These are phyloP conservation scores for Paratrypauchen microcephalus DNA, from an alignment of 2,797 vertebrate genomes.

Conservation along the genomic window DNA sequence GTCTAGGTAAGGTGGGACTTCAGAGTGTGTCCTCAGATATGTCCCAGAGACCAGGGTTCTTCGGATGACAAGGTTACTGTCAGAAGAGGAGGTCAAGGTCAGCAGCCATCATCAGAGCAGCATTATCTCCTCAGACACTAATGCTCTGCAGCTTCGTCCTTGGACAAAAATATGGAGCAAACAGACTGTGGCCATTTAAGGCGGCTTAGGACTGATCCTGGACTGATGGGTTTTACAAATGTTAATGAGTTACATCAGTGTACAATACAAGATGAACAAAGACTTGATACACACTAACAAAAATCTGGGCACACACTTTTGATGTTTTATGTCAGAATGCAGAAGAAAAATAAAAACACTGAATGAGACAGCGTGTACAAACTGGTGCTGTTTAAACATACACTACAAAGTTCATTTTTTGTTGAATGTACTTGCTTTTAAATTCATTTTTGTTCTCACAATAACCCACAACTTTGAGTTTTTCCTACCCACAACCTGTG, in stretches of 20 bases:
- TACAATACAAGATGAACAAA: background rate
- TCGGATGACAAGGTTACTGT: slow-evolving; percentile 60
- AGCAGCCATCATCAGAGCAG: slow-evolving; percentile 58
- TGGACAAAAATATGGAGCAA: slow-evolving; percentile 25
- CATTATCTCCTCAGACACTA: slow-evolving; percentile 63
- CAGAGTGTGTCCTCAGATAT: slow-evolving; percentile 11
- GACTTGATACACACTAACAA: no score
- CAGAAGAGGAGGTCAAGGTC: slow-evolving; percentile 64
- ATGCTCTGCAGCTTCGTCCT: slow-evolving; percentile 57
- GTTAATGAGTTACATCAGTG: background rate
- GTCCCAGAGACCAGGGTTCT: slow-evolving; percentile 42
- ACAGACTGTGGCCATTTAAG: slow-evolving; percentile 36
- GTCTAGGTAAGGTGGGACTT: background rate
- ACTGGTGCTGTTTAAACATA: no score
- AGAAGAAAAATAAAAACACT: no score
- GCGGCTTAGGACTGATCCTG: slow-evolving; percentile 6
- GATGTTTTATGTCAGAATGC: no score
- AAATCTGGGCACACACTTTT: no score
- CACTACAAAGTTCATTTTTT: no score
- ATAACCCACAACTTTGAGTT: background rate
- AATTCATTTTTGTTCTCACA: background rate
- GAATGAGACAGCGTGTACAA: no score
- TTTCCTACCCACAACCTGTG: slow-evolving; percentile 17
- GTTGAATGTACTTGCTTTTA: slow-evolving; percentile 12
- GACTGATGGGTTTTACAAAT: slow-evolving; percentile 30